phyloP scores from a whole-genome alignment of 2,888 invertebrate species.

The Folsomia manolachei region DNA sequence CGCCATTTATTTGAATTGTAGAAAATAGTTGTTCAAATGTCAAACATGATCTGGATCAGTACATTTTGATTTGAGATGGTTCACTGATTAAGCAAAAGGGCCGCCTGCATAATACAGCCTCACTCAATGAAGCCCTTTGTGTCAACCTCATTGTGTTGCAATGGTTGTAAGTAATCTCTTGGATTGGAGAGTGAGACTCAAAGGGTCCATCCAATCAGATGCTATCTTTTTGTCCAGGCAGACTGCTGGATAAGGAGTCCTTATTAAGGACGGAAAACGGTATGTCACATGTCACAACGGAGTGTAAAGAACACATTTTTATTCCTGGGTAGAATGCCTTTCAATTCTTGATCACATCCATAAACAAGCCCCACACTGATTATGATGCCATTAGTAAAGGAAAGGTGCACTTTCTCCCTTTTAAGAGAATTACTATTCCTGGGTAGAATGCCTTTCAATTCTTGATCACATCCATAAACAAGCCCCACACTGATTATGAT shows the following conservation, averaged over 20 bases:
- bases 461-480: too few species aligned
- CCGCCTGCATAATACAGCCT: not conserved
- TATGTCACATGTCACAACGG: not conserved
- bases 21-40: conserved; percentile 39
- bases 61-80: not conserved
- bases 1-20: not conserved
- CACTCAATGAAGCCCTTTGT: not conserved
- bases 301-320: too few species aligned
- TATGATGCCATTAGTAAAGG: not conserved
- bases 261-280: too few species aligned
- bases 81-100: conserved; percentile 7
- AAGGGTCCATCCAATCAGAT: not conserved
- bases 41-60: conserved; percentile 41
- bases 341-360: too few species aligned
- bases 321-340: too few species aligned
- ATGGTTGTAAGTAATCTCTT: not conserved
- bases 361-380: not conserved
- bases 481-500: not conserved
- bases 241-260: not conserved
- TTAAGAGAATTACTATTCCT: not conserved
- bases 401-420: not conserved
- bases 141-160: not conserved
- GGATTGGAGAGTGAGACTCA: too few species aligned
- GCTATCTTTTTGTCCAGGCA: not conserved
- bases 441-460: not conserved